Percentiles rank a stretch among this genome's conserved stretches.
These are phyloP conservation scores for Chamaea fasciata DNA, from an alignment of 2,113 vertebrate genomes.

Conservation along the genomic window DNA sequence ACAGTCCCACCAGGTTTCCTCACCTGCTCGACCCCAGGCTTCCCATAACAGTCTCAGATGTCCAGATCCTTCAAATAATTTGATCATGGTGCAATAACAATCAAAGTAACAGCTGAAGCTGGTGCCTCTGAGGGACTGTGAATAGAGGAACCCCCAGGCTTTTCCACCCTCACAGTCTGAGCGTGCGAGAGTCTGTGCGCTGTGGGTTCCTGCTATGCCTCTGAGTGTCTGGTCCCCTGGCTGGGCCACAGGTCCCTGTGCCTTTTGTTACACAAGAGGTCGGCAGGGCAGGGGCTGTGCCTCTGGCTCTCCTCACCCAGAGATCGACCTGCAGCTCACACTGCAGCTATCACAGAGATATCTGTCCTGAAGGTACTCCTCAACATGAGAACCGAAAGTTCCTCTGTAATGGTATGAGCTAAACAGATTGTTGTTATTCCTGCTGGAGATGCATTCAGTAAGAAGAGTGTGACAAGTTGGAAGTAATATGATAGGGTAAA, in stretches of 20 bases:
- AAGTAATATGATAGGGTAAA: not conserved
- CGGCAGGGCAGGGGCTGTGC: fast-evolving
- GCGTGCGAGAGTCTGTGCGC: fast-evolving
- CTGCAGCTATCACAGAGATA: not conserved
- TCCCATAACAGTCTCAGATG: not conserved
- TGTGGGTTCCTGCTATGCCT: not conserved
- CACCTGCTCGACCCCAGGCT: not conserved
- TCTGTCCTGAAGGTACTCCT: not conserved
- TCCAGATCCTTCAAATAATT: not conserved
- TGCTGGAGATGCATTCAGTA: not conserved
- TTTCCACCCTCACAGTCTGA: not conserved
- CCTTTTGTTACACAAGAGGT: not conserved
- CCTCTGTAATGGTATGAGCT: not conserved
- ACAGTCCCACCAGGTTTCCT: not conserved
- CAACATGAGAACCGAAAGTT: not conserved
- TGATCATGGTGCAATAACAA: too few relatives aligned
- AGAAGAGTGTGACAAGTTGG: not conserved
- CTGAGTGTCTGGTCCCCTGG: too few relatives aligned
- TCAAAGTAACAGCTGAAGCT: not conserved
- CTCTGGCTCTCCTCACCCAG: fast-evolving
- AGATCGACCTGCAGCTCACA: not conserved
- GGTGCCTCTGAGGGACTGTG: not conserved
- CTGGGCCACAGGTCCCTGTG: too few relatives aligned
- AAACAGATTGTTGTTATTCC: not conserved
- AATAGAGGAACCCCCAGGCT: not conserved